A percentile compares a stretch with the other conserved stretches of the same genome.
These are phyloP conservation scores for Dysdera silvatica DNA, from an alignment of 1,140 invertebrate species.

Conservation along the genomic window DNA sequence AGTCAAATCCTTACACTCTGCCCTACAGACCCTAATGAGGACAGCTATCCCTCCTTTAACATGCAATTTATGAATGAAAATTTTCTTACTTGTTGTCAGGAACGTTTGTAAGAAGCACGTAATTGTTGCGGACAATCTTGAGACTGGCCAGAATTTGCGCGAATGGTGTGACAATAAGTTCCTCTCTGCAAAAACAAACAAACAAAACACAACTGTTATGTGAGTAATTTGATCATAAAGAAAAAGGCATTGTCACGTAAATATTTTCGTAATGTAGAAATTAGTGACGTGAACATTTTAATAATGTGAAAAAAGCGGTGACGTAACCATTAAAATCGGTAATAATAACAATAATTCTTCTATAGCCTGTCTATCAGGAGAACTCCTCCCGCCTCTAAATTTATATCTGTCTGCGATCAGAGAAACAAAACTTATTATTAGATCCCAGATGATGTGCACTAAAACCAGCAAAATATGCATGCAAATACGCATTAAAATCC, in stretches of 20 bases:
- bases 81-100: slow-evolving; percentile 57
- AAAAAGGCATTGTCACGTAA: no score
- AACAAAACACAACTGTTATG: slow-evolving; percentile 33
- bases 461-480: no score
- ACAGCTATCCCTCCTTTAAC: no score
- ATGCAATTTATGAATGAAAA: no score
- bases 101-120: slow-evolving; percentile 91
- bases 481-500: no score
- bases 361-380: not conserved
- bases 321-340: not conserved
- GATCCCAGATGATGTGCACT: no score
- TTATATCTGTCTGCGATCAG: not conserved
- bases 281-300: not conserved
- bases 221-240: no score
- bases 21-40: no score
- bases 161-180: slow-evolving; percentile 98
- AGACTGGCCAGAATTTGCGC: slow-evolving; percentile 97
- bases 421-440: not conserved
- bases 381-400: not conserved
- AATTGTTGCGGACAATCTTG: slow-evolving; percentile 94
- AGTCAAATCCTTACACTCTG: no score
- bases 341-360: not conserved
- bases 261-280: no score
- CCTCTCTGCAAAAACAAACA: slow-evolving; percentile 72
- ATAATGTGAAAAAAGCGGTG: not conserved